Evolutionary conservation across 2,888 invertebrate genomes (phyloP).

Genomic region (Drosophila greeni): DNA sequence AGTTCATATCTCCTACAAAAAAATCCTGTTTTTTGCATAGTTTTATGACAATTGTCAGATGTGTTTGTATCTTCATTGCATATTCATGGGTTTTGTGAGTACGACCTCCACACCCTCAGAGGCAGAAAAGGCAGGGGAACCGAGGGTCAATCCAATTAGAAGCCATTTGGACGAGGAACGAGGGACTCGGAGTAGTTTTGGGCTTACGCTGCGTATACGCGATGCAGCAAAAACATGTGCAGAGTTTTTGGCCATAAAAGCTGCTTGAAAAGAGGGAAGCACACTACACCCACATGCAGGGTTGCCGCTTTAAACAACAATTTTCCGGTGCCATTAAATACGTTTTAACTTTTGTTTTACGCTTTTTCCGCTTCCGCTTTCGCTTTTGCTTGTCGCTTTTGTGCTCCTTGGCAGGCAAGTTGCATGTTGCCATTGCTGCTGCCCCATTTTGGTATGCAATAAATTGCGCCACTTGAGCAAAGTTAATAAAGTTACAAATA

Average conservation of each 20-base stretch:
- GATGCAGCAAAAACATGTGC: conserved; percentile 49
- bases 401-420: conserved; percentile 27
- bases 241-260: conserved; percentile 40
- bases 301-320: conserved; percentile 35
- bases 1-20: neutral
- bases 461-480: conserved; percentile 72
- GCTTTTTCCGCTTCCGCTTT: conserved; percentile 9
- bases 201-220: conserved; percentile 51
- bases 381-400: conserved; percentile 14
- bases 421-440: conserved; percentile 18
- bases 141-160: conserved; percentile 54
- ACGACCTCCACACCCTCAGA: neutral
- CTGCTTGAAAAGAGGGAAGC: conserved; percentile 10
- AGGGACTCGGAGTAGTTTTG: neutral
- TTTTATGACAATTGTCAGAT: conserved; percentile 4
- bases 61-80: conserved; percentile 11
- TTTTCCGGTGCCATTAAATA: conserved; percentile 49
- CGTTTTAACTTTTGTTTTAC: conserved; percentile 38
- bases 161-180: conserved; percentile 24
- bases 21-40: neutral
- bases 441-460: conserved; percentile 60
- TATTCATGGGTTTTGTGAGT: conserved; percentile 6
- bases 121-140: neutral
- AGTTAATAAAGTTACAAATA: conserved; percentile 73
- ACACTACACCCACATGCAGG: conserved; percentile 8